Evolutionary conservation across 2,113 vertebrate genomes (phyloP), one percentile per base, ranked within the genome.

Genomic region (Hippolais icterina): DNA sequence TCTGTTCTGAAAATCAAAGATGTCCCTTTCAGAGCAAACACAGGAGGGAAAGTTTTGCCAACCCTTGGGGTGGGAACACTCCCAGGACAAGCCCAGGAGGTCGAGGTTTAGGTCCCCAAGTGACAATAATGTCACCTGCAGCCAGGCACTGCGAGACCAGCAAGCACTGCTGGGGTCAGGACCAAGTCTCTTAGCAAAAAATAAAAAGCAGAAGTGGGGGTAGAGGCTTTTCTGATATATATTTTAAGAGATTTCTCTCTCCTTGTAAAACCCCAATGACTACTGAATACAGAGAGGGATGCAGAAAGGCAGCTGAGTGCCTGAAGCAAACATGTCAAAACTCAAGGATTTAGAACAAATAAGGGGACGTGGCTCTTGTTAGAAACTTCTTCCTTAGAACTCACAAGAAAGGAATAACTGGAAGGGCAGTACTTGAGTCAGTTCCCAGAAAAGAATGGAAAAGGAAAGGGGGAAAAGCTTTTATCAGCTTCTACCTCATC

Each of bases 321-420:
- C 92, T 64, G 81, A 79, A 89, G 94, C 66, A 80, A 93, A 82
- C n/a, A 23, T 27, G 46, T 61, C 46, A 90, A 83, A 93, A 61
- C 35, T 76, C 23, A 19, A 33, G 46, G 44, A 80, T 66, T 70
- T 19, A 27, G 24, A 95, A 53, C 21, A 93, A 72, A 49, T 25
- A 77, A 37, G 29, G 35, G 68, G 42, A 22, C 13, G 4, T 5
- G 54, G 65, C 5, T 84, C 11, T 10, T 33, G 49, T 15, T 29
- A 78, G 60, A 35, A 89, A 82, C 11, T 71, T 64, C 28, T 68
- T 31, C 44, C 42, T 59, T n/a, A 59, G 33, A 75, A 44, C 15
- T 87, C 59, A 33, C 68, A 54, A 35, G 41, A 74, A 74, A 61
- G 28, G 56, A 47, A 10, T 7, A 25, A 37, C 25, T 37, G 49